Conservation (phyloP, 2,113 vertebrate genomes). For the Hemibagrus wyckioides region DNA sequence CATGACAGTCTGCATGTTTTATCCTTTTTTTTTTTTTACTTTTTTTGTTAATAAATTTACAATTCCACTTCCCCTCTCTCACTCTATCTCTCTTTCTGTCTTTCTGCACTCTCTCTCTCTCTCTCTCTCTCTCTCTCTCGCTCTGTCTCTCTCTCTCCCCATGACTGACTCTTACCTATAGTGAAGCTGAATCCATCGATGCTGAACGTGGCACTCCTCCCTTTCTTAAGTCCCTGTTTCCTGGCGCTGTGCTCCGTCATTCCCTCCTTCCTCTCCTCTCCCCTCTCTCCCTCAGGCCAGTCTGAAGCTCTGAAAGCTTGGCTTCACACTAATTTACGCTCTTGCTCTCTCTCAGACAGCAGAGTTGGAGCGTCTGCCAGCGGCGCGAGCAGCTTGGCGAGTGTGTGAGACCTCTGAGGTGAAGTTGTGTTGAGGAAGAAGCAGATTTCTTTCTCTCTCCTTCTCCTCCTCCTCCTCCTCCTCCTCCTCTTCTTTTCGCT, state of each 20-base stretch:
- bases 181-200: conserved; percentile 97
- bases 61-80: not conserved
- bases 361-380: not conserved
- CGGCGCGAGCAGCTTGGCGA: not conserved
- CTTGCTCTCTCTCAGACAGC: not conserved
- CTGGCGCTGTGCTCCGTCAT: conserved; percentile 85
- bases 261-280: conserved; percentile 53
- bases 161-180: conserved; percentile 83
- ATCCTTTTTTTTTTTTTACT: not conserved
- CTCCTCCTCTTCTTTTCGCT: not conserved
- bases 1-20: not conserved
- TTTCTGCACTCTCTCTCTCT: not conserved
- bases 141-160: conserved; percentile 27
- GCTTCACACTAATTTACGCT: not conserved
- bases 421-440: conserved; percentile 28
- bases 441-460: not conserved
- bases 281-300: conserved; percentile 39
- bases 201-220: conserved; percentile 92
- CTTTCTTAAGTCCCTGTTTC: conserved; percentile 93
- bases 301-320: not conserved
- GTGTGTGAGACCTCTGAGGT: conserved; percentile 27
- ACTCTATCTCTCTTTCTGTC: not conserved
- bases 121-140: conserved; percentile 30
- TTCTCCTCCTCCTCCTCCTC: conserved; percentile 3
- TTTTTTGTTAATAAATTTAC: not conserved